Evolutionary conservation across 2,113 vertebrate species (phyloP).

Genomic region (Nestor notabilis): DNA sequence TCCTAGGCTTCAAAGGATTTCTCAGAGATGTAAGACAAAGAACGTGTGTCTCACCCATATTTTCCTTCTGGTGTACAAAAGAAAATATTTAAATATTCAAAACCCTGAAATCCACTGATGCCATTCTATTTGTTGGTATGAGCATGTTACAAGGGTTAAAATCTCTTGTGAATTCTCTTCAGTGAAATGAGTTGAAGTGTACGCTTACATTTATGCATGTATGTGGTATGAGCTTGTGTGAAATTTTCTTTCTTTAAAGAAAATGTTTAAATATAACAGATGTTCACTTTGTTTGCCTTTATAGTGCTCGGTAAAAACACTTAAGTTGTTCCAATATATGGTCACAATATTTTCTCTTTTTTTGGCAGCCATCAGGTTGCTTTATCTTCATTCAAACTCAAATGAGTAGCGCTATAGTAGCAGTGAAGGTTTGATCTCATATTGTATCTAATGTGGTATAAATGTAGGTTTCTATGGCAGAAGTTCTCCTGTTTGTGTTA

Average conservation of each 20-base stretch:
- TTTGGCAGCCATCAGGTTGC: not conserved
- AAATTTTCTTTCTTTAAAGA: not conserved
- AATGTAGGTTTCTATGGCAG: not conserved
- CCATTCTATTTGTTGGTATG: not conserved
- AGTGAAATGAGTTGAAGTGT: not conserved
- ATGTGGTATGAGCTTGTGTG: not conserved
- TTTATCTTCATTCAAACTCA: not conserved
- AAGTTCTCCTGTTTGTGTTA: not conserved
- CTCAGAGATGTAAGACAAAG: not conserved
- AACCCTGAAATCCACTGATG: not conserved
- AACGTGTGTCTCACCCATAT: not conserved
- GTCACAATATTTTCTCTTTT: constrained; percentile 1
- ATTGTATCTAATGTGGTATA: not conserved
- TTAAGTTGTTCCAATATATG: not conserved
- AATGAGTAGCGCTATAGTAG: not conserved
- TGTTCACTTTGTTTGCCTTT: constrained; percentile 17
- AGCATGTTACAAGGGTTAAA: not conserved
- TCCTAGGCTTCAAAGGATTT: not conserved
- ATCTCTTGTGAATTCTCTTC: not conserved
- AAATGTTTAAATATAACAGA: not conserved
- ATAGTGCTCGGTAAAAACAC: not conserved
- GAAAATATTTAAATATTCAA: not conserved
- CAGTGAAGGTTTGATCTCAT: not conserved
- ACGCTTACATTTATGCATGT: not conserved
- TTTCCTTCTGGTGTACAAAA: not conserved